Conservation (phyloP, 2,888 invertebrate genomes). For the Rhimphoctona megacephalus region DNA sequence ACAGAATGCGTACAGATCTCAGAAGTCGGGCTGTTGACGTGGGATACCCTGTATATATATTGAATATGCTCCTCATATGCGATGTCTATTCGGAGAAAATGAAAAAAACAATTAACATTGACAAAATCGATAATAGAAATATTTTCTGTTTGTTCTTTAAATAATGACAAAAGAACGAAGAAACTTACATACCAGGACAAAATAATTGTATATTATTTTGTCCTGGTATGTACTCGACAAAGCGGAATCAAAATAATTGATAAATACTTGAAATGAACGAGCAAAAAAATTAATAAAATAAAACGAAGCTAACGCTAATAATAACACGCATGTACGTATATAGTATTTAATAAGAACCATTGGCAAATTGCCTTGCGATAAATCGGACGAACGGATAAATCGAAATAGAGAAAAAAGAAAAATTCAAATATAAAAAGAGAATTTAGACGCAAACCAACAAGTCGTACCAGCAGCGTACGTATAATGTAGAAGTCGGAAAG, state of each 20-base stretch:
- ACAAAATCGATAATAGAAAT: no score
- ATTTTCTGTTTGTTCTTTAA: no score
- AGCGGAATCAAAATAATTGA: constrained; percentile 36
- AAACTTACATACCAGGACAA: no score
- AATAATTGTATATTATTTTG: not conserved
- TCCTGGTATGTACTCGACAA: constrained; percentile 36
- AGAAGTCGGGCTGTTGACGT: no score
- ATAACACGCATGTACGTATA: constrained; percentile 45
- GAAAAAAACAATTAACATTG: no score
- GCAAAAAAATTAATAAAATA: constrained; percentile 28
- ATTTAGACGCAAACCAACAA: constrained; percentile 30
- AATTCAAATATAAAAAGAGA: constrained; percentile 21
- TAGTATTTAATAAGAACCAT: constrained; percentile 63
- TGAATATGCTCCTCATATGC: no score
- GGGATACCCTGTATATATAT: no score
- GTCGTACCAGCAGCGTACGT: constrained; percentile 48
- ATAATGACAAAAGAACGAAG: no score
- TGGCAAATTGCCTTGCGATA: constrained; percentile 65
- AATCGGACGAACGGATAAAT: constrained; percentile 36
- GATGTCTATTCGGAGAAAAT: no score
- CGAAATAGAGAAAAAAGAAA: constrained; percentile 37
- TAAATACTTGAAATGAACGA: not conserved
- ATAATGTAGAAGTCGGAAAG: constrained; percentile 7
- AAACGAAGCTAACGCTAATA: constrained; percentile 52
- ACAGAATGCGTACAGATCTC: no score